phyloP scores from a whole-genome alignment of 2,113 vertebrate species.

The Seriola quinqueradiata region DNA sequence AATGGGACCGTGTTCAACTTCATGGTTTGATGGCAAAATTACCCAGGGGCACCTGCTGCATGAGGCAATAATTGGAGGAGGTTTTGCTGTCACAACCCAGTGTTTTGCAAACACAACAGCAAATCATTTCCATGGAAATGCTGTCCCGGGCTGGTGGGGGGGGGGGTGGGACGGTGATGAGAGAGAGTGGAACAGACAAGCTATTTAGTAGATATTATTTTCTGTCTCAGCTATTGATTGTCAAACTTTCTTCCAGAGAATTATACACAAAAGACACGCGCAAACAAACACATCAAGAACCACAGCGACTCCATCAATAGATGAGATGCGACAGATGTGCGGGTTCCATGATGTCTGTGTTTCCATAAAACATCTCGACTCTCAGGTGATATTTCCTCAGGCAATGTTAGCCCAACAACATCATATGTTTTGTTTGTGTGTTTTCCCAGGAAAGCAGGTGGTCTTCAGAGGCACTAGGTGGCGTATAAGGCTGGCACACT shows the following conservation, averaged over 20 bases:
- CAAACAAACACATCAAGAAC: not conserved
- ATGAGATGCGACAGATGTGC: not conserved
- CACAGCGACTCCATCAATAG: not conserved
- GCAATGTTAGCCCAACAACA: slow-evolving; percentile 26
- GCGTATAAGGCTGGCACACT: slow-evolving; percentile 43
- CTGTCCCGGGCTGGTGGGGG: not conserved
- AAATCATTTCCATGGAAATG: slow-evolving; percentile 41
- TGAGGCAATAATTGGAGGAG: slow-evolving; percentile 28
- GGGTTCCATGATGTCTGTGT: not conserved
- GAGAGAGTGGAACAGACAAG: slow-evolving; percentile 1
- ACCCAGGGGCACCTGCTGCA: slow-evolving; percentile 17
- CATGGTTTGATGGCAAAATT: slow-evolving; percentile 28
- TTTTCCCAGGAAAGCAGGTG: slow-evolving; percentile 61
- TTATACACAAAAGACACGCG: not conserved
- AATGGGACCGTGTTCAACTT: slow-evolving; percentile 14
- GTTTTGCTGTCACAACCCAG: slow-evolving; percentile 28
- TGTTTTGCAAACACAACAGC: slow-evolving; percentile 51
- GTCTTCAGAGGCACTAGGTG: slow-evolving; percentile 18
- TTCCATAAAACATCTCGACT: slow-evolving; percentile 14
- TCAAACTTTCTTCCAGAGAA: slow-evolving; percentile 15
- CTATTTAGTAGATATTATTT: slow-evolving; percentile 26
- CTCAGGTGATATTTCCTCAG: slow-evolving; percentile 1
- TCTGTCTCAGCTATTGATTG: slow-evolving; percentile 4
- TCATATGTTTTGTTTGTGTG: slow-evolving; percentile 40
- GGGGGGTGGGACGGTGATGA: not conserved